Conservation (phyloP, 2,888 invertebrate species). For the Trachelus tabidus region DNA sequence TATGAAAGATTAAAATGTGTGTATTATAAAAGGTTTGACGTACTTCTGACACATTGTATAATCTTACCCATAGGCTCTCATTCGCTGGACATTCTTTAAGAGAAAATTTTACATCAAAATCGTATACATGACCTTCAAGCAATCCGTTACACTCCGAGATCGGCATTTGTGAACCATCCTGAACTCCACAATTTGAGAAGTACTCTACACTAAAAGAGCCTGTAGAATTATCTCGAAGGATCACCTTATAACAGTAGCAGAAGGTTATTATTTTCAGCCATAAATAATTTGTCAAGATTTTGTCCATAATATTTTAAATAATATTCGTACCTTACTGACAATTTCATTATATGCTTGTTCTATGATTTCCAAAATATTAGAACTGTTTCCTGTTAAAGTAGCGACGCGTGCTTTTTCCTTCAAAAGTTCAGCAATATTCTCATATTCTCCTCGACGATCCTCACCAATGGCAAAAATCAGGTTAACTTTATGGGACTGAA, state of each 20-base stretch:
- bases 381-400: constrained; percentile 82
- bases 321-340: constrained; percentile 65
- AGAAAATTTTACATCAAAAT: constrained; percentile 74
- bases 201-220: constrained; percentile 77
- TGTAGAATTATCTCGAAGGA: constrained; percentile 73
- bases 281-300: too few relatives aligned
- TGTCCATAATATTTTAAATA: too few relatives aligned
- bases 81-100: constrained; percentile 70
- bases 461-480: constrained; percentile 89
- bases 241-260: constrained; percentile 59
- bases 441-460: constrained; percentile 75
- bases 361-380: constrained; percentile 87
- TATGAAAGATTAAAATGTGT: constrained; percentile 1
- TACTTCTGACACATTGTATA: too few relatives aligned
- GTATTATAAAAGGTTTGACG: too few relatives aligned
- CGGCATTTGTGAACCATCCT: constrained; percentile 65
- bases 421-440: constrained; percentile 76
- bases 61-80: constrained; percentile 66
- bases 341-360: constrained; percentile 83
- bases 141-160: constrained; percentile 73
- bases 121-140: constrained; percentile 72
- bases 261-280: too few relatives aligned
- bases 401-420: constrained; percentile 82
- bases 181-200: constrained; percentile 77
- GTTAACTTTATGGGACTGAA: constrained; percentile 80